These are phyloP conservation scores for Megaleporinus macrocephalus DNA, from an alignment of 2,113 vertebrate genomes.

Conservation along the genomic window DNA sequence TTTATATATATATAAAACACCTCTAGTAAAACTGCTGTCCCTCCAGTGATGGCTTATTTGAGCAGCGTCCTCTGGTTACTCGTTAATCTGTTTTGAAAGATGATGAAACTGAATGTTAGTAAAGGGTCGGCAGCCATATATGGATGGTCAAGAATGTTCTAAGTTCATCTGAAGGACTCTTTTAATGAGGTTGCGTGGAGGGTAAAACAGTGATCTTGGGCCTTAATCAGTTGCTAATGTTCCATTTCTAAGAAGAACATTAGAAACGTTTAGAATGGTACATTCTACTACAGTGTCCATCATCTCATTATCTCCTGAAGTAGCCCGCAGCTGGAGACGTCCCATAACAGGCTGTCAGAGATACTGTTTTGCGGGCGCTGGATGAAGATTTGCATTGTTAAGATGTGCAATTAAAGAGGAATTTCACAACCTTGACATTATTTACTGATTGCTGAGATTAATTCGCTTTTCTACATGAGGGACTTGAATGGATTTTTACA, in stretches of 20 bases:
- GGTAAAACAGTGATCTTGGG: conserved; percentile 3
- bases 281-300: background rate
- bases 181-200: background rate
- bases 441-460: conserved; percentile 6
- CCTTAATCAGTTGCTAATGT: conserved; percentile 10
- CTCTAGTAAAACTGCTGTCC: no score
- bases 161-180: background rate
- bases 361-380: background rate
- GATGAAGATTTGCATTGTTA: background rate
- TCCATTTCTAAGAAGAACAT: background rate
- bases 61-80: background rate
- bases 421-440: conserved; percentile 11
- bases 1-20: no score
- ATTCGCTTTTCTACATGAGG: conserved; percentile 10
- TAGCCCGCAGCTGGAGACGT: conserved; percentile 11
- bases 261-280: background rate
- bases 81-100: background rate
- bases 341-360: background rate
- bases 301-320: background rate
- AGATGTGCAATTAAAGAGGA: background rate
- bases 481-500: conserved; percentile 72
- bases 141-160: background rate
- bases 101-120: background rate
- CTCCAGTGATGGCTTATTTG: no score
- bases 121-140: background rate